phyloP scores from a whole-genome alignment of 2,113 vertebrate species.

The Rhinoderma darwinii region DNA sequence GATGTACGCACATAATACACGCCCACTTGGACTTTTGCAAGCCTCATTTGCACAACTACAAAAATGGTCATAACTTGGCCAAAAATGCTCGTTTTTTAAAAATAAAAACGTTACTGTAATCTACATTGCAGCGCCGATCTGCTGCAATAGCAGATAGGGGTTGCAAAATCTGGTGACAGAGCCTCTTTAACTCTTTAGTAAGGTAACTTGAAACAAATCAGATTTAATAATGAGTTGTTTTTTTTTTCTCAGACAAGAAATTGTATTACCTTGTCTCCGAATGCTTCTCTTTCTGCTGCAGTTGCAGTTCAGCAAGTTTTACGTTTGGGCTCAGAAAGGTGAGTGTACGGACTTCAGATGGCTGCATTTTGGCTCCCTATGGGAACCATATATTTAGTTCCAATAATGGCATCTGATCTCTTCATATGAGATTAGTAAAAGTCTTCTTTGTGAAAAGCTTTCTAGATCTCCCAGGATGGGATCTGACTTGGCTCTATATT shows the following conservation, averaged over 20 bases:
- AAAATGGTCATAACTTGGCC: too few relatives aligned
- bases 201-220: neutral
- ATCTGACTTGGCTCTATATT: neutral
- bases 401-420: neutral
- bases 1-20: too few relatives aligned
- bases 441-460: neutral
- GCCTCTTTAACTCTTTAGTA: neutral
- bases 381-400: neutral
- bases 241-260: conserved; percentile 75
- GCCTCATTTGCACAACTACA: too few relatives aligned
- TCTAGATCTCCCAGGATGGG: neutral
- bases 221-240: neutral
- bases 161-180: too few relatives aligned
- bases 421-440: neutral
- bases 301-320: conserved; percentile 70
- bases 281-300: conserved; percentile 67
- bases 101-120: too few relatives aligned
- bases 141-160: too few relatives aligned
- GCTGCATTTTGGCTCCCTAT: neutral
- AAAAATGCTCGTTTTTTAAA: too few relatives aligned
- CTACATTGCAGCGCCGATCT: too few relatives aligned
- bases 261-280: conserved; percentile 72
- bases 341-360: conserved; percentile 9
- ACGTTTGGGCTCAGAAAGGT: conserved; percentile 67
- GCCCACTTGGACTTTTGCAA: too few relatives aligned